Percentiles rank a stretch among this genome's conserved stretches.
These are phyloP conservation scores for Acridotheres tristis DNA, from an alignment of 2,797 vertebrate genomes.

Conservation along the genomic window DNA sequence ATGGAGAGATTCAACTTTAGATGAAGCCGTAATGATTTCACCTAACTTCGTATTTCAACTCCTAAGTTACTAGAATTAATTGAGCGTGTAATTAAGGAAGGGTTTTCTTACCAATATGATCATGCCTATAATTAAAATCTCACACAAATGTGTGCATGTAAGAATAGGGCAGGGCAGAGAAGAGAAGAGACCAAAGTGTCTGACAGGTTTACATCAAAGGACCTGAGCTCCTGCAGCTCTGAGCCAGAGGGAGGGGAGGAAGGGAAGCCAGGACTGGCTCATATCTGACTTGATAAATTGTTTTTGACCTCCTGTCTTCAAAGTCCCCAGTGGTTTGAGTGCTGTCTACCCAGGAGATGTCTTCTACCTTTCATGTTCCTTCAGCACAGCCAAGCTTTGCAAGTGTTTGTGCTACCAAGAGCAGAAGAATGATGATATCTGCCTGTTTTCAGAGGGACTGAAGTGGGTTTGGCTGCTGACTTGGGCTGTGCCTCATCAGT, in stretches of 20 bases:
- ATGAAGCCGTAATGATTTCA: constrained; percentile 38
- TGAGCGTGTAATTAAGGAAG: constrained; percentile 68
- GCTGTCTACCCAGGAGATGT: neutral
- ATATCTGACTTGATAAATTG: constrained; percentile 32
- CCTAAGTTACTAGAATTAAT: constrained; percentile 53
- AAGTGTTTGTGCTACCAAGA: neutral
- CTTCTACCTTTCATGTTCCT: constrained; percentile 15
- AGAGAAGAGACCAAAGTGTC: constrained; percentile 32
- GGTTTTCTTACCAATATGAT: constrained; percentile 56
- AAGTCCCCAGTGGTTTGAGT: constrained; percentile 34
- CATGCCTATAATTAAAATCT: constrained; percentile 64
- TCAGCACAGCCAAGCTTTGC: neutral
- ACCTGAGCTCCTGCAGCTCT: constrained; percentile 1
- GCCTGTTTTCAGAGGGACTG: neutral
- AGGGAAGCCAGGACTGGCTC: neutral
- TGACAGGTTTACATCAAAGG: constrained; percentile 67
- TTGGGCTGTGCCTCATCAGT: neutral
- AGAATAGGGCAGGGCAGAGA: constrained; percentile 48
- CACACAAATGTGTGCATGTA: constrained; percentile 22
- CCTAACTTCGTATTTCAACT: constrained; percentile 29
- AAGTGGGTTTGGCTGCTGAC: neutral
- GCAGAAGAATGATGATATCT: neutral
- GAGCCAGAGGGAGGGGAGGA: constrained; percentile 44
- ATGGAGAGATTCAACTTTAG: constrained; percentile 19
- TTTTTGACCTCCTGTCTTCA: constrained; percentile 53